A percentile compares a stretch with the other conserved stretches of the same genome.
Conservation (phyloP, 23 tunicate genomes). For the Trididemnum nubilum region DNA sequence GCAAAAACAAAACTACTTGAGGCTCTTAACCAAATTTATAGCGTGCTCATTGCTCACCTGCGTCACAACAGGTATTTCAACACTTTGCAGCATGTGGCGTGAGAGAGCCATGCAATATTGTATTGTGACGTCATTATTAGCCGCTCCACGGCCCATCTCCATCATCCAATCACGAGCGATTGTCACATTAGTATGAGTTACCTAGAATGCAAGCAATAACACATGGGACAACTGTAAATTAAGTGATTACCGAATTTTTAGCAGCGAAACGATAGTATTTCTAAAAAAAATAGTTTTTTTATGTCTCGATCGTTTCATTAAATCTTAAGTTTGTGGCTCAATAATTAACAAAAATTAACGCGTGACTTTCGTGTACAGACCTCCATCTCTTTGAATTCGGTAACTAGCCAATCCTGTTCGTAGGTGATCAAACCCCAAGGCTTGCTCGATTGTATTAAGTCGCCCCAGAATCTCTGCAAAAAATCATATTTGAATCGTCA, state of each 20-base stretch:
- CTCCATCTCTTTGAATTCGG: conserved; percentile 47
- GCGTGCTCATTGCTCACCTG: too few species aligned
- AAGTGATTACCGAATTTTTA: not conserved
- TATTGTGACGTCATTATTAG: conserved; percentile 58
- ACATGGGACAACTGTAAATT: too few species aligned
- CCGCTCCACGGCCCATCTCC: conserved; percentile 87
- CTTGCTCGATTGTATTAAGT: conserved; percentile 58
- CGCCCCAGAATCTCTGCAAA: conserved; percentile 69
- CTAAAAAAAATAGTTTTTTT: not conserved
- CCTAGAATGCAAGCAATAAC: too few species aligned
- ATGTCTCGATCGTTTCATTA: not conserved
- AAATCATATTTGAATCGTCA: not conserved
- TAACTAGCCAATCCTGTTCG: conserved; percentile 94
- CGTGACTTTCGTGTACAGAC: too few species aligned
- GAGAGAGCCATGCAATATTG: conserved; percentile 85
- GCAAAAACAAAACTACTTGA: too few species aligned
- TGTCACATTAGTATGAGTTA: conserved; percentile 55
- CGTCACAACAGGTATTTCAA: conserved; percentile 80
- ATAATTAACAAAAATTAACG: not conserved
- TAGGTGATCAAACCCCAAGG: conserved; percentile 87
- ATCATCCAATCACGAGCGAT: conserved; percentile 69
- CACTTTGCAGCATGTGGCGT: conserved; percentile 92
- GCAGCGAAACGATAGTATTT: not conserved
- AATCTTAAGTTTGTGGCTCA: not conserved
- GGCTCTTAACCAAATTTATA: too few species aligned